Evolutionary conservation across 1,140 invertebrate genomes (phyloP), one percentile per base, ranked within the genome.

Genomic region (Rhynchophorus ferrugineus): DNA sequence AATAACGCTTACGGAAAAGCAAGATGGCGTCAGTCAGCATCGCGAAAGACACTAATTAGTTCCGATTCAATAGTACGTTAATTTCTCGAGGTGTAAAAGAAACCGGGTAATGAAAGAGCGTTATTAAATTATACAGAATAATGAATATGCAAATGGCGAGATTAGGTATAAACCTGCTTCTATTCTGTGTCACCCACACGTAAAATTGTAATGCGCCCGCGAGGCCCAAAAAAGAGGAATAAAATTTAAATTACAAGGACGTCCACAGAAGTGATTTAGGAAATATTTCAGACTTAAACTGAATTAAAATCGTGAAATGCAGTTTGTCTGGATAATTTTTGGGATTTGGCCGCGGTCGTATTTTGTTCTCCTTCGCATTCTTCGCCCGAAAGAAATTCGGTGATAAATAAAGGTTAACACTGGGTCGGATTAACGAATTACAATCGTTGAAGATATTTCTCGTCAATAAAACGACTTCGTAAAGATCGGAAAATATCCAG

Each of bases 281-380:
- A 58, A 59, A 62, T 62, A 62, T 62, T 60, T 62, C 56, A 60
- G 58, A 56, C 58, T 62, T 62, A 62, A 45, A 44, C 50, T 56
- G 52, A 56, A 60, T 61, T 62, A 60, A 60, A 60, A 56, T 60
- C 51, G 58, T 51, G 42, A 57, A 57, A 61, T 56, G 55, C 55
- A 55, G 57, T 59, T 61, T 61, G 52, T 61, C 57, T 59, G 51
- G 54, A 60, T 60, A 57, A 56, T 61, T 62, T 60, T 60, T 44
- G 50, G 59, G 50, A 59, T 58, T 56, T 57, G 43, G 48, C 52
- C 54, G 43, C 19, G 22, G n/a, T 44, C 33, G 44, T 50, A 35
- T 56, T 55, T 59, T 49, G 44, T 54, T 57, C 51, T 57, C 38
- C 50, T 59, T 53, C 47, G 21, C 44, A 49, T 49, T 44, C 42